Base-by-base conservation (phyloP, 2,113 vertebrate species). In the Blennius ocellaris region DNA sequence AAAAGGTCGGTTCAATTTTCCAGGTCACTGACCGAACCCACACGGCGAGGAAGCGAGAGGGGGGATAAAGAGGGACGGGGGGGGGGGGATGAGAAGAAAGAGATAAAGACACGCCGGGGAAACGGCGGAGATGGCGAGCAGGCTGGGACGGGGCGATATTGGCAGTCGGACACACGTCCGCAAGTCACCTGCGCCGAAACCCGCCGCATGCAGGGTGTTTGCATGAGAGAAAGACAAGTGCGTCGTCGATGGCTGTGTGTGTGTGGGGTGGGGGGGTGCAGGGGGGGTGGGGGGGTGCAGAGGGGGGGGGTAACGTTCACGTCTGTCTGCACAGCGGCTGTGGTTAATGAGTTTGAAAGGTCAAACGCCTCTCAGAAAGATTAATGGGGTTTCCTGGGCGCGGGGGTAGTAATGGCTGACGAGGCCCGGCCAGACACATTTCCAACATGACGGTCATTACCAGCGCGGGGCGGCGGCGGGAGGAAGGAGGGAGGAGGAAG, bases 291-390 rank as follows among this genome's bases (percentile, higher is more conserved):
- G 43, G 16, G 60, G 37, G 62, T 48, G 14, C 60, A 54, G 38
- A 68, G 7, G 55, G 45, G 59, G 11, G 65, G 52, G 67, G 55
- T 49, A 57, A 67, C 15, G 38, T 64, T 62, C 47, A 38, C 50
- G 54, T 76, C 64, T 58, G 70, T 76, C 69, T 44, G 72, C 85
- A 65, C 58, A 44, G 43, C 6, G 60, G 48, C 73, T 57, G 38
- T 72, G 80, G 78, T 86, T 94, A 93, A 94, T 93, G 91, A 93
- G 90, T 93, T 84, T 90, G 82, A 93, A 94, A 94, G 93, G 92
- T 93, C 92, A 93, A 92, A 90, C 50, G 84, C 82, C 86, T 87
- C 87, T 87, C 78, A 57, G 62, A 73, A 78, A 93, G 92, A 94
- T 92, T 87, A 91, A 94, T 90, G 86, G 81, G 81, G 69, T 87